phyloP scores from a whole-genome alignment of 1,140 invertebrate species.

The Babylonia areolata region DNA sequence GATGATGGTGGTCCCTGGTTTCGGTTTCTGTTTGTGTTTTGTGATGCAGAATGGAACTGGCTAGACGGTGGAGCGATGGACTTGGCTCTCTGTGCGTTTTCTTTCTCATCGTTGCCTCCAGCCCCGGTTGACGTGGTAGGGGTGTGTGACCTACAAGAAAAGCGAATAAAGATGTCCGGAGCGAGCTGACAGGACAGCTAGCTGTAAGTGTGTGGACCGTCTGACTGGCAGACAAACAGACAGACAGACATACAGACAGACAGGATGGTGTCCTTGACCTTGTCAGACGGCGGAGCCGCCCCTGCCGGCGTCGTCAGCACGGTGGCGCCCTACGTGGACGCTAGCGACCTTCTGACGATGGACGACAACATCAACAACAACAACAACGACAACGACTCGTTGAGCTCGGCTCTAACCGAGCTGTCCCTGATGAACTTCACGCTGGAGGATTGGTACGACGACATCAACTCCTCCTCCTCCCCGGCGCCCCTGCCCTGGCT shows the following conservation, averaged over 20 bases:
- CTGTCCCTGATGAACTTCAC: slow-evolving; percentile 9
- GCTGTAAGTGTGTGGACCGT: neutral
- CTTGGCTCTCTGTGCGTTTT: neutral
- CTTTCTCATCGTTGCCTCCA: neutral
- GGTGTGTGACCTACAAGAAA: no score
- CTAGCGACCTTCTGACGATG: neutral
- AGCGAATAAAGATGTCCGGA: neutral
- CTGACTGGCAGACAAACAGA: no score
- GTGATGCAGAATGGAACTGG: neutral
- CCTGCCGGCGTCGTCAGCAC: neutral
- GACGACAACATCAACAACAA: neutral
- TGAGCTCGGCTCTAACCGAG: neutral
- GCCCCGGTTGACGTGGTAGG: neutral
- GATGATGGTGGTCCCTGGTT: neutral
- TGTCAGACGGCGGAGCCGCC: neutral
- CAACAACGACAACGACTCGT: neutral
- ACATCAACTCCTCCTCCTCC: slow-evolving; percentile 10
- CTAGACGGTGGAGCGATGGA: neutral
- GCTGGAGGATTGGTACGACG: neutral
- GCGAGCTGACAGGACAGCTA: neutral
- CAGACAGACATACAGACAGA: no score
- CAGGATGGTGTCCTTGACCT: no score
- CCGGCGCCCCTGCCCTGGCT: slow-evolving; percentile 13
- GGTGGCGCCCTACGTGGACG: neutral
- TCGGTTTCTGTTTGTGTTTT: neutral